Percentiles rank a stretch among this genome's conserved stretches.
Evolutionary conservation across 2,113 vertebrate genomes (phyloP).

Genomic region (Cheirogaleus medius): DNA sequence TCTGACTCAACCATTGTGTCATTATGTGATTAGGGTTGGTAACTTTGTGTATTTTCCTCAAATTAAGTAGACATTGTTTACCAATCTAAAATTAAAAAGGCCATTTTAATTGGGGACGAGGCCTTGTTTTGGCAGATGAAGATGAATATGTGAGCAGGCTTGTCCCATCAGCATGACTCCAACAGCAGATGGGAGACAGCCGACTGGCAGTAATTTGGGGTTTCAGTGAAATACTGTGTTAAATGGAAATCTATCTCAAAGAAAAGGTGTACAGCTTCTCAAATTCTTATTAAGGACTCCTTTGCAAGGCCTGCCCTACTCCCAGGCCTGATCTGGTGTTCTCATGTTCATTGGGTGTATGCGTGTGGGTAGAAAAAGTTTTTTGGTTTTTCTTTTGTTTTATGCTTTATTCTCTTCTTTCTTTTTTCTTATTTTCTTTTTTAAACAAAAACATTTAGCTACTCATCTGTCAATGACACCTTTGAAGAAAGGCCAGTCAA

Average conservation of each 20-base stretch:
- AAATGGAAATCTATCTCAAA: slow-evolving; percentile 32
- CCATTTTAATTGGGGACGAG: slow-evolving; percentile 54
- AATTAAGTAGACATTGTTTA: slow-evolving; percentile 51
- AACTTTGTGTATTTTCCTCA: background rate
- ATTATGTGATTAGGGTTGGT: background rate
- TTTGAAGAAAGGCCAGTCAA: slow-evolving; percentile 65
- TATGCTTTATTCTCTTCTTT: slow-evolving; percentile 18
- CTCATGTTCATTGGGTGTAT: background rate
- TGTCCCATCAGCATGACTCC: background rate
- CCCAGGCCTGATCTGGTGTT: background rate
- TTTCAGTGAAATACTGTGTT: slow-evolving; percentile 55
- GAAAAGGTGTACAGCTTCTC: slow-evolving; percentile 54
- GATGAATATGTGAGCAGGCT: slow-evolving; percentile 25
- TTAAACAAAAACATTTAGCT: slow-evolving; percentile 70
- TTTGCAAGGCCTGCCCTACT: background rate
- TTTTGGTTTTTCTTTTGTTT: slow-evolving; percentile 23
- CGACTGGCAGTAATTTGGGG: slow-evolving; percentile 6
- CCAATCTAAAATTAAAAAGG: slow-evolving; percentile 15
- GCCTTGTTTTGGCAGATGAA: slow-evolving; percentile 52
- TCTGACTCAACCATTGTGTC: background rate
- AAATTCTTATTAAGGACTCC: slow-evolving; percentile 23
- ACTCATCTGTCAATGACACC: slow-evolving; percentile 53
- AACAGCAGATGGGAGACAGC: slow-evolving; percentile 17
- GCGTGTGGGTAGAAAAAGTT: slow-evolving; percentile 20
- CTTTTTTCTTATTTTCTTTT: slow-evolving; percentile 51